phyloP scores from a whole-genome alignment of 2,797 vertebrate species.

The Trichosurus vulpecula region DNA sequence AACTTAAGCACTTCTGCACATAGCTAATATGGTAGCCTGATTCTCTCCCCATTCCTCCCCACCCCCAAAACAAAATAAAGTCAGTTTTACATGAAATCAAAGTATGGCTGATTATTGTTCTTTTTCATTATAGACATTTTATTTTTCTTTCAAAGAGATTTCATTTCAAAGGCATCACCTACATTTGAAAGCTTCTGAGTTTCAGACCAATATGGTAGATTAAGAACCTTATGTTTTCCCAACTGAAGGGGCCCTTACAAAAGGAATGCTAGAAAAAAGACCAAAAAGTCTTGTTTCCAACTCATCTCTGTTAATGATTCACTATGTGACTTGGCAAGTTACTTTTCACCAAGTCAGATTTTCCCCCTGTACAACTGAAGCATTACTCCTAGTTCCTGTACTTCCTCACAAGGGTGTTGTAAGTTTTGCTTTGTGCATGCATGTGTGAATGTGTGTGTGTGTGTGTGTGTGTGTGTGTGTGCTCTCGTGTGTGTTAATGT shows the following conservation, averaged over 20 bases:
- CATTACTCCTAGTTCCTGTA: constrained; percentile 21
- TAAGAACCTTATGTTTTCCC: not conserved
- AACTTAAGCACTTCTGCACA: not conserved
- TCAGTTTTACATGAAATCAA: not conserved
- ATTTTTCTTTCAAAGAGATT: not conserved
- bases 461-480: not conserved
- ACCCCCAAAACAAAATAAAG: too few relatives aligned
- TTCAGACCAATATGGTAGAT: not conserved
- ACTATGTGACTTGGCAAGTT: not conserved
- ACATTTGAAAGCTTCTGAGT: not conserved
- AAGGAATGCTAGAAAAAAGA: not conserved
- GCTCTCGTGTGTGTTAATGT: not conserved
- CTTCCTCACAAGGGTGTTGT: not conserved
- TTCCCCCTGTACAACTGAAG: not conserved
- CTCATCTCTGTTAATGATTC: not conserved
- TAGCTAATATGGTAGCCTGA: not conserved
- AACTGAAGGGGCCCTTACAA: not conserved
- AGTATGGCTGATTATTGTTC: not conserved
- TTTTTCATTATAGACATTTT: not conserved
- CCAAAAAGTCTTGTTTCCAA: not conserved
- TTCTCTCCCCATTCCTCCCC: too few relatives aligned
- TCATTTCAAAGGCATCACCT: not conserved
- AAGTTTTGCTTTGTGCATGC: constrained; percentile 29
- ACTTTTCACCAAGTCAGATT: not conserved
- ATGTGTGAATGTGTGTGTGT: not conserved